Evolutionary conservation across 2,113 vertebrate species (phyloP), one percentile per base, ranked within the genome.

Genomic region (Stegostoma tigrinum): DNA sequence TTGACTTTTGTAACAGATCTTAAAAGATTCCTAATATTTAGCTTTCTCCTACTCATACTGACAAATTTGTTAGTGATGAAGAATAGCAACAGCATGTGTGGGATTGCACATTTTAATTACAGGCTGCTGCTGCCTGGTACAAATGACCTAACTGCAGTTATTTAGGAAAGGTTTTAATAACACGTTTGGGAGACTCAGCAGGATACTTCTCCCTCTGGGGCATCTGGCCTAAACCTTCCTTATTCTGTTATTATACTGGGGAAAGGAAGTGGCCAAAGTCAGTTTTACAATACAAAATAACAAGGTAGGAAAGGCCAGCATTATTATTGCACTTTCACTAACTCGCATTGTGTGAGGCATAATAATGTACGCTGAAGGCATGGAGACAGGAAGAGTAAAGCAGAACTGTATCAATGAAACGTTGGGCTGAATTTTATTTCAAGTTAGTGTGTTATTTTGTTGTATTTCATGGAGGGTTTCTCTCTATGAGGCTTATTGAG

Each of bases 181-280:
- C 96, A 98, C 98, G 97, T 97, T 98, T 96, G 96, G 96, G 97
- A 97, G 96, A 96, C 97, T 97, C 97, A 97, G 97, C 97, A 97
- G 97, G 96, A 97, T 96, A 96, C 96, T 97, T 97, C 96, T 97
- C 97, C 97, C 97, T 97, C 97, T 97, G 97, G 97, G 97, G 97
- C 96, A 97, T 97, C 97, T 97, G 97, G 97, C 97, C 96, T 96
- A 97, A 97, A 97, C 97, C 97, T 97, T 93, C 97, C 98, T 97
- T 97, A 97, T 97, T 96, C 97, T 96, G 97, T 97, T 98, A 97
- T 98, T 97, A 97, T 97, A 97, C 97, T 97, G 97, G 96, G 97
- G 97, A 98, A 97, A 98, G 98, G 97, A 98, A 98, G 97, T 97
- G 97, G 97, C 98, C 98, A 97, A 97, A 97, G 97, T 97, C 97